phyloP scores from a whole-genome alignment of 2,797 vertebrate species.

The Ciconia nigra region DNA sequence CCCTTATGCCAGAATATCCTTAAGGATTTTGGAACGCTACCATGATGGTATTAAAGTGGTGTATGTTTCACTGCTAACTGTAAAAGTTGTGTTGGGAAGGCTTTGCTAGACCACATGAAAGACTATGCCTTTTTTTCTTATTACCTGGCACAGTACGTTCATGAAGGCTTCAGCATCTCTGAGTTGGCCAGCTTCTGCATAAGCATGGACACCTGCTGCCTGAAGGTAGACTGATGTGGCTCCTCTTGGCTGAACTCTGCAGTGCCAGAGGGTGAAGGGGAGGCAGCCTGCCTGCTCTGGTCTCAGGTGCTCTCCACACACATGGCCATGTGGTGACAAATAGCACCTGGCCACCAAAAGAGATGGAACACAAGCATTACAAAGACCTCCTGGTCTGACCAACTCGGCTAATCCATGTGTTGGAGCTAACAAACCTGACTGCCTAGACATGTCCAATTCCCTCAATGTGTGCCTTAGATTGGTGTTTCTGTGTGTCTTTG shows the following conservation, averaged over 20 bases:
- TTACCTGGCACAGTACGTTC: fast-evolving
- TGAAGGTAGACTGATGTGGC: background rate
- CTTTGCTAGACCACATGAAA: background rate
- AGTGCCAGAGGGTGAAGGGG: background rate
- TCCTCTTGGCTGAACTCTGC: background rate
- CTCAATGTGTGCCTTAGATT: background rate
- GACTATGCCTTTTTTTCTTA: background rate
- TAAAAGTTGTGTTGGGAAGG: background rate
- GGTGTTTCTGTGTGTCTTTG: background rate
- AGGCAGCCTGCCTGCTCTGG: background rate
- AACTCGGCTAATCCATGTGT: fast-evolving
- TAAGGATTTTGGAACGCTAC: background rate
- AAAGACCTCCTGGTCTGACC: background rate
- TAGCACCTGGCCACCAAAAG: background rate
- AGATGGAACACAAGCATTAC: background rate
- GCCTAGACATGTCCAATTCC: background rate
- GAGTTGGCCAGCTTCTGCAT: background rate
- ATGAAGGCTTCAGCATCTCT: background rate
- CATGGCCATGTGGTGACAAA: fast-evolving
- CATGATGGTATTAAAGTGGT: background rate
- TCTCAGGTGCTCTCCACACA: background rate
- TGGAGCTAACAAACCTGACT: background rate
- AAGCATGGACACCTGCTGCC: background rate
- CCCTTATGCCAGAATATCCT: background rate
- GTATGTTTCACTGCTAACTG: background rate